These are phyloP conservation scores for Sporophila hypoxantha DNA, from an alignment of 2,113 vertebrate genomes.

Conservation along the genomic window DNA sequence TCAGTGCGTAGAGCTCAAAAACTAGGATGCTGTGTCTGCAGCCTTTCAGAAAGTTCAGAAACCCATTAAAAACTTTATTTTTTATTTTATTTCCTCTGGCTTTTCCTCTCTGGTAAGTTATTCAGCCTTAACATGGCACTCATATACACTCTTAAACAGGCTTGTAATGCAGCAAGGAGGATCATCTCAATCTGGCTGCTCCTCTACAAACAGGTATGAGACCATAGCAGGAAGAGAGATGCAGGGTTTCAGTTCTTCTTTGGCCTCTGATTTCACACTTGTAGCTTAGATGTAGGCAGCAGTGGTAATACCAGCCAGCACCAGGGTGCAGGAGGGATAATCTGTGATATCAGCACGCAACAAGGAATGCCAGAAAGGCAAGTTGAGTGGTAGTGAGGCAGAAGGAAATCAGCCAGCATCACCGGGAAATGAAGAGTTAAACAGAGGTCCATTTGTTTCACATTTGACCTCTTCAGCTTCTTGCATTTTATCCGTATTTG, in stretches of 20 bases:
- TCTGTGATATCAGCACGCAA: fast-evolving
- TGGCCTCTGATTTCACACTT: not conserved
- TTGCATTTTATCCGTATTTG: not conserved
- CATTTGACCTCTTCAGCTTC: not conserved
- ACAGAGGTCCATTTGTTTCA: not conserved
- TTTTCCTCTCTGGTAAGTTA: not conserved
- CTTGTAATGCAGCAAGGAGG: not conserved
- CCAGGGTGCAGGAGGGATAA: not conserved
- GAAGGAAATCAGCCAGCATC: not conserved
- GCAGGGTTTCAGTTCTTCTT: not conserved
- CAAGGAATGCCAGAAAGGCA: not conserved
- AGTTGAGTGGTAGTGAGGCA: not conserved
- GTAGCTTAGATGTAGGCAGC: not conserved
- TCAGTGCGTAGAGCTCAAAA: conserved; percentile 18
- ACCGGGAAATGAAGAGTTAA: not conserved
- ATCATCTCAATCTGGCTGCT: not conserved
- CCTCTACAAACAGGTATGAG: not conserved
- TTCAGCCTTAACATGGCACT: not conserved
- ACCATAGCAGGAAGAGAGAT: not conserved
- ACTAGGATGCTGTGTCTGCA: conserved; percentile 14
- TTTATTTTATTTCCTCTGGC: not conserved
- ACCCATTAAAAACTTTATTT: not conserved
- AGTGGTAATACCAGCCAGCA: not conserved
- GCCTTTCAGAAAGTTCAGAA: conserved; percentile 4
- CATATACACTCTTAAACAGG: not conserved